Evolutionary conservation across 2,113 vertebrate species (phyloP).

Genomic region (Argyrosomus japonicus): DNA sequence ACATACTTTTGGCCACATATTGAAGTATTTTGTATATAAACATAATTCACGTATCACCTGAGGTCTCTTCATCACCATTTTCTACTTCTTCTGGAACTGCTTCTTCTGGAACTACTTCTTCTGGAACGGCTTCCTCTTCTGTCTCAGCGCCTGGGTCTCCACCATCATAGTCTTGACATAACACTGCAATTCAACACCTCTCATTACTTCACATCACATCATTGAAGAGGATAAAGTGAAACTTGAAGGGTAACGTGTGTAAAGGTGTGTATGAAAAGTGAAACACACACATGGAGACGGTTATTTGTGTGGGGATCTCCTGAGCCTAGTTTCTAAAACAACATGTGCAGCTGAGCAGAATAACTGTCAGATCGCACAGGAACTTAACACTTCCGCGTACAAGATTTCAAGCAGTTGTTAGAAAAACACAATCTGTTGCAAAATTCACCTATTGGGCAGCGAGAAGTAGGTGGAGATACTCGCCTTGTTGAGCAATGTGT

Average conservation of each 20-base stretch:
- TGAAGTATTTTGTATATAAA: not conserved
- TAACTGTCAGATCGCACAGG: slow-evolving; percentile 24
- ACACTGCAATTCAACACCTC: slow-evolving; percentile 50
- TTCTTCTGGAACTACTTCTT: too few relatives aligned
- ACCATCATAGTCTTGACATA: slow-evolving; percentile 5
- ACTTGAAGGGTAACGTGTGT: not conserved
- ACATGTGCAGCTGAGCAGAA: not conserved
- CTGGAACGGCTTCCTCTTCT: accelerated
- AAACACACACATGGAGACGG: slow-evolving; percentile 3
- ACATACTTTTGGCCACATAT: not conserved
- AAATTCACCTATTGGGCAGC: slow-evolving; percentile 6
- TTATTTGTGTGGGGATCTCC: not conserved
- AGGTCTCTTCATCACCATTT: accelerated
- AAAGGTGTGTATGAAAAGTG: not conserved
- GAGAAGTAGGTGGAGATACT: slow-evolving; percentile 17
- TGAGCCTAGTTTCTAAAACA: not conserved
- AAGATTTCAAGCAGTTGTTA: slow-evolving; percentile 16
- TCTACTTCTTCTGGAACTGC: accelerated
- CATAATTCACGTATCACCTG: slow-evolving; percentile 11
- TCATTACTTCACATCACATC: not conserved
- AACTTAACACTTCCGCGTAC: slow-evolving; percentile 35
- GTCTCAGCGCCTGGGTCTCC: accelerated
- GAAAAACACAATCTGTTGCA: slow-evolving; percentile 54
- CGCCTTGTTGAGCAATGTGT: slow-evolving; percentile 45
- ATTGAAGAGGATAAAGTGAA: not conserved